Percentiles rank a stretch among this genome's conserved stretches.
phyloP scores from a whole-genome alignment of 2,888 invertebrate species.

The Agonum fuliginosum region DNA sequence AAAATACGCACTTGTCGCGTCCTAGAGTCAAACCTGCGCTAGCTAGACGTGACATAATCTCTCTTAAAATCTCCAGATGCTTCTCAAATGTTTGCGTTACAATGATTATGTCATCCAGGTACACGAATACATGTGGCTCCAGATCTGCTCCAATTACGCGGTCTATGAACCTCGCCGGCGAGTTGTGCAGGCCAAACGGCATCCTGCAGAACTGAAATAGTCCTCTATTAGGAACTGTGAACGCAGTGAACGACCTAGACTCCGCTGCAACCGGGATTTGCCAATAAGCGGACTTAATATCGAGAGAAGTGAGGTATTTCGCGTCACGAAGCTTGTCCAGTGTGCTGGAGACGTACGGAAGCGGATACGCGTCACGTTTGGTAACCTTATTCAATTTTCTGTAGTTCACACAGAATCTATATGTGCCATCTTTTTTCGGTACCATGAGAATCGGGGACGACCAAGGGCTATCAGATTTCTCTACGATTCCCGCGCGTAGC shows the following conservation, averaged over 20 bases:
- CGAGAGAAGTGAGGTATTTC: slow-evolving; percentile 40
- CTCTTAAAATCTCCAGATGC: slow-evolving; percentile 35
- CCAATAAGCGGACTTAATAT: slow-evolving; percentile 36
- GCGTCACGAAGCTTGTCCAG: no score
- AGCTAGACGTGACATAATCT: not conserved
- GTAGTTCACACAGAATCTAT: no score
- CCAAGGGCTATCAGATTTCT: no score
- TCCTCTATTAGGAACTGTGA: slow-evolving; percentile 23
- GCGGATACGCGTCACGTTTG: no score
- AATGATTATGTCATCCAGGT: slow-evolving; percentile 61
- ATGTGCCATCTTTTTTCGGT: no score
- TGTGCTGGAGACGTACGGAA: no score
- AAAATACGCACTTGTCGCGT: not conserved
- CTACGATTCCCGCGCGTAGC: no score
- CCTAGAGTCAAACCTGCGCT: not conserved
- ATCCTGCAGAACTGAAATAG: not conserved
- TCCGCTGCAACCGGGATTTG: not conserved
- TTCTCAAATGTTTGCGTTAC: slow-evolving; percentile 53
- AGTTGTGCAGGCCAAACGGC: slow-evolving; percentile 56
- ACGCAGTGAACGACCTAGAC: slow-evolving; percentile 24
- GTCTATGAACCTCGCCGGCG: slow-evolving; percentile 62
- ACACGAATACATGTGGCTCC: not conserved
- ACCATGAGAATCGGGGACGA: no score
- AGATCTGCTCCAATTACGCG: slow-evolving; percentile 47
- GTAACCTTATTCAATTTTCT: no score